Percentiles rank a stretch among this genome's conserved stretches.
phyloP scores from a whole-genome alignment of 2,797 vertebrate species.

The Lerista edwardsae region DNA sequence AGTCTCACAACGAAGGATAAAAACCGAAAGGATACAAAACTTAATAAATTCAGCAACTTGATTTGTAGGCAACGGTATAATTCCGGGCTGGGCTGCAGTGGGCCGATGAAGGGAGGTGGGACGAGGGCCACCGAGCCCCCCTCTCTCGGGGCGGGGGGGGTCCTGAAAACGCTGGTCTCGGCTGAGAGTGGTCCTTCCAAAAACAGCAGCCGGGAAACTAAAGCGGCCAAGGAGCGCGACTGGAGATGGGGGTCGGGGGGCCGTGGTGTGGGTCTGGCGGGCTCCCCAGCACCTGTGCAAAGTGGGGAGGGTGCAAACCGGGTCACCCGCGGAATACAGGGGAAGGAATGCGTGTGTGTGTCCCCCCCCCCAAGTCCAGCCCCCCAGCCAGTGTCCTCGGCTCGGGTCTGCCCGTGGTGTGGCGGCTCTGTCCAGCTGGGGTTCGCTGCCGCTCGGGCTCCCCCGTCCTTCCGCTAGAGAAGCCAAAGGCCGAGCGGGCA shows the following conservation, averaged over 20 bases:
- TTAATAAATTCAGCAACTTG: slow-evolving; percentile 68
- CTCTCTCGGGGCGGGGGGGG: neutral
- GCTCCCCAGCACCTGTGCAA: neutral
- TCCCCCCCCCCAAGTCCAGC: neutral
- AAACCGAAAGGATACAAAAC: slow-evolving; percentile 54
- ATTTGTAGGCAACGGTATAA: slow-evolving; percentile 69
- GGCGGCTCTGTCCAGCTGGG: neutral
- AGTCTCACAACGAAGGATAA: slow-evolving; percentile 42
- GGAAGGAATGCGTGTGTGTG: neutral
- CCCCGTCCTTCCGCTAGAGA: slow-evolving; percentile 40
- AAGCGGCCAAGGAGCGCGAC: too few relatives aligned
- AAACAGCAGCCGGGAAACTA: too few relatives aligned
- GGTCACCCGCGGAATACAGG: neutral
- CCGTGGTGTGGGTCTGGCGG: slow-evolving; percentile 14
- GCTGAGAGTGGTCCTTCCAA: slow-evolving; percentile 9
- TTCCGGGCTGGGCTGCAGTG: slow-evolving; percentile 31
- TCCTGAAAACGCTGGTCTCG: neutral
- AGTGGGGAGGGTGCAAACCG: slow-evolving; percentile 17
- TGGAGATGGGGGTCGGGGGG: too few relatives aligned
- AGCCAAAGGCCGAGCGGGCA: slow-evolving; percentile 50
- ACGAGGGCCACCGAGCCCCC: too few relatives aligned
- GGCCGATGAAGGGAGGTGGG: neutral
- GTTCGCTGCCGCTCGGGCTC: neutral
- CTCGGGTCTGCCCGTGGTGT: neutral
- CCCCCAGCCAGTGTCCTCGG: neutral